A percentile compares a stretch with the other conserved stretches of the same genome.
Conservation (phyloP, 2,113 vertebrate genomes). For the Platysteira castanea region DNA sequence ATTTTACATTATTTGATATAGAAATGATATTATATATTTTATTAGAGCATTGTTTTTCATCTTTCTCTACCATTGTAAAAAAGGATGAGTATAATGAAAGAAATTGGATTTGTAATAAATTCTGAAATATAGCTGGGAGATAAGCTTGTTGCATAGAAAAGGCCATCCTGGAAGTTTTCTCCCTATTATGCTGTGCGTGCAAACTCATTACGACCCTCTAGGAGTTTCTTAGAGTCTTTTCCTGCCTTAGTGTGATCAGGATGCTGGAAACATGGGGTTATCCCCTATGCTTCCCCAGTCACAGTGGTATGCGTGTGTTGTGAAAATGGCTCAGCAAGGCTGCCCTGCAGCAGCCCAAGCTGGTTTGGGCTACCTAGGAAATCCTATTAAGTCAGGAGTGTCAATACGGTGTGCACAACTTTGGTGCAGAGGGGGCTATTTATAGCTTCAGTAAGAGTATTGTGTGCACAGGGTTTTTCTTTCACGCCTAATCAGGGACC, state of each 20-base stretch:
- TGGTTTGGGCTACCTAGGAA: constrained; percentile 1
- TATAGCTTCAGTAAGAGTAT: constrained; percentile 38
- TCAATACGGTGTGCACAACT: not conserved
- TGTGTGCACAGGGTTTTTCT: constrained; percentile 4
- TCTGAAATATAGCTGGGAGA: not conserved
- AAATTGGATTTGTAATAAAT: not conserved
- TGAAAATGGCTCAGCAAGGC: not conserved
- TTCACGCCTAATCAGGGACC: not conserved
- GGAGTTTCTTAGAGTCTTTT: not conserved
- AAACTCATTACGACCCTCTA: not conserved
- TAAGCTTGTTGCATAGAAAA: not conserved
- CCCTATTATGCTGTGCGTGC: fast-evolving
- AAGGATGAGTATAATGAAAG: not conserved
- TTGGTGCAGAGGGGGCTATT: constrained; percentile 1
- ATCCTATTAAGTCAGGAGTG: constrained; percentile 47
- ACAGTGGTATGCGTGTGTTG: not conserved
- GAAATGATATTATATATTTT: not conserved
- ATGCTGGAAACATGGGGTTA: not conserved
- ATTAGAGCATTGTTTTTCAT: not conserved
- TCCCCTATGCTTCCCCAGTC: not conserved
- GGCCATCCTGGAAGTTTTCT: not conserved
- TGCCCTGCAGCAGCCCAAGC: not conserved
- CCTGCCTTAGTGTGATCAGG: not conserved
- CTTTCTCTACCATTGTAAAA: not conserved
- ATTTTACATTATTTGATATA: not conserved